Evolutionary conservation across 2,888 invertebrate species (phyloP).

Genomic region (Athalia cordata): DNA sequence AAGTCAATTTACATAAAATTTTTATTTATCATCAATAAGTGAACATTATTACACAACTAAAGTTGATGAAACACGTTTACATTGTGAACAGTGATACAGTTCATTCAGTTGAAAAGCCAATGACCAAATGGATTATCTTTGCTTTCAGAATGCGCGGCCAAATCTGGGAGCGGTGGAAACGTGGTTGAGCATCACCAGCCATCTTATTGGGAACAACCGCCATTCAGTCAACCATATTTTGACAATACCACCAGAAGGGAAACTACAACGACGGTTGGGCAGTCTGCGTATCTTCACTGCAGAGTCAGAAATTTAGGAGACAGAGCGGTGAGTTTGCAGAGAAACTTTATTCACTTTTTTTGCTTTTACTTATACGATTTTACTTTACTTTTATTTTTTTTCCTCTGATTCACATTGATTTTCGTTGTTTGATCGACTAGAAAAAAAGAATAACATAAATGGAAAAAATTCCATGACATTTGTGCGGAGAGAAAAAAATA

Average conservation of each 20-base stretch:
- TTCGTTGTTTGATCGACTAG: no score
- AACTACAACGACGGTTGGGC: conserved; percentile 90
- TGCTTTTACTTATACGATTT: not conserved
- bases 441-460: no score
- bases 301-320: conserved; percentile 91
- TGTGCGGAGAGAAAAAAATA: no score
- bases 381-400: not conserved
- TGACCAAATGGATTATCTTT: conserved; percentile 48
- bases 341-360: not conserved
- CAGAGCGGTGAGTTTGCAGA: conserved; percentile 83
- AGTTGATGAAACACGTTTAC: no score
- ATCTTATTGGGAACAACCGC: conserved; percentile 76
- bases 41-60: no score
- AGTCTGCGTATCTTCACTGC: conserved; percentile 90
- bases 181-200: conserved; percentile 69
- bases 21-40: no score
- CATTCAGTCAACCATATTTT: conserved; percentile 91
- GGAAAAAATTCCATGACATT: no score
- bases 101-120: no score
- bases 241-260: conserved; percentile 90
- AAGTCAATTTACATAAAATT: no score
- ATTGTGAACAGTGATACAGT: no score
- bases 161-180: conserved; percentile 59
- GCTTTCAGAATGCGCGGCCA: conserved; percentile 65
- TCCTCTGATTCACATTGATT: no score